Evolutionary conservation across 2,888 invertebrate genomes (phyloP).

Genomic region (Drosophila vallismaia): DNA sequence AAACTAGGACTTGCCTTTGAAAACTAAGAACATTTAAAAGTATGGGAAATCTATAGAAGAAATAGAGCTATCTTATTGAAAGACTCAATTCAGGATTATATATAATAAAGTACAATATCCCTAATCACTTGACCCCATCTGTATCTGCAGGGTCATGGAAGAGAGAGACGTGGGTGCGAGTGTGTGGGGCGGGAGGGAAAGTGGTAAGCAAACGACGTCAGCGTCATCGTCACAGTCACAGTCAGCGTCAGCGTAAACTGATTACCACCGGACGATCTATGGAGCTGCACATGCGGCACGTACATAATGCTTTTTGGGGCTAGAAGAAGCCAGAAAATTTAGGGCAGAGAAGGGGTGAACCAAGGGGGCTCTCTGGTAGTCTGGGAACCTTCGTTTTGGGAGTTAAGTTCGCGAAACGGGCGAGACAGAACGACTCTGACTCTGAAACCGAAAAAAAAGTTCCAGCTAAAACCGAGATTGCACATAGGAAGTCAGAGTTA

Average conservation of each 20-base stretch:
- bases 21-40: too few relatives aligned
- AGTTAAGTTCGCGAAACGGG: slow-evolving; percentile 53
- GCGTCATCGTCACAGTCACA: slow-evolving; percentile 41
- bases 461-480: slow-evolving; percentile 44
- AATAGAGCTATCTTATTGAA: too few relatives aligned
- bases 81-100: too few relatives aligned
- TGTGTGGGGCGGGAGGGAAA: slow-evolving; percentile 4
- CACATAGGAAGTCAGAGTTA: slow-evolving; percentile 60
- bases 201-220: slow-evolving; percentile 64
- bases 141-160: slow-evolving; percentile 11
- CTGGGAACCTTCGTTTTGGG: slow-evolving; percentile 69
- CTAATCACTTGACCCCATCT: slow-evolving; percentile 6
- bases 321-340: slow-evolving; percentile 1
- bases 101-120: too few relatives aligned
- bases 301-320: slow-evolving; percentile 43
- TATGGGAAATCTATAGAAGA: too few relatives aligned
- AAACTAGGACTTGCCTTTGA: too few relatives aligned
- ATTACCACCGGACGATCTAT: slow-evolving; percentile 62
- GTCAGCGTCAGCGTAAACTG: slow-evolving; percentile 74
- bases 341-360: not conserved
- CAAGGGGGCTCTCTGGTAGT: slow-evolving; percentile 12
- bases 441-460: slow-evolving; percentile 23
- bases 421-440: slow-evolving; percentile 17
- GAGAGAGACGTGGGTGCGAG: too few relatives aligned
- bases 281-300: slow-evolving; percentile 62